Base-by-base conservation (phyloP, 2,113 vertebrate species). In the Mesembrinibis cayennensis region DNA sequence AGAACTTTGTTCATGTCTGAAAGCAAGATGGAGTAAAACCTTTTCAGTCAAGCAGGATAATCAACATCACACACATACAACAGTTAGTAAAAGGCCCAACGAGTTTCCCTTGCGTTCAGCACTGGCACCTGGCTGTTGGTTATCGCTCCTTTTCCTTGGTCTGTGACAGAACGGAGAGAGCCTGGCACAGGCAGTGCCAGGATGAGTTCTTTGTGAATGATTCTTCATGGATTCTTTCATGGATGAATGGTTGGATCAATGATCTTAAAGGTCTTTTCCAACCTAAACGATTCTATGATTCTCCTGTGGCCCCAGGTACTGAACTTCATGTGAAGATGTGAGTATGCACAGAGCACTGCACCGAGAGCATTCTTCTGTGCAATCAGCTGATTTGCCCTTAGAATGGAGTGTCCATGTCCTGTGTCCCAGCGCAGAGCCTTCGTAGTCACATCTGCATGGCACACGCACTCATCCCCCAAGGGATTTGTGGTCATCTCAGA, bases 51-150 rank as follows among this genome's bases (percentile, higher is more conserved):
- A 59, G 62, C 8, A 36, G 70, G 80, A 10, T 52, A 50, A 67
- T 36, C 12, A 23, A 3, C 44, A 13, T 59, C 36, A 16, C 32
- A 3, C 13, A 5, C 9, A 1, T 14, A 20, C 0, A 5, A 26
- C 29, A 30, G 20, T 25, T n/a, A 19, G 55, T 62, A 45, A 66
- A 58, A 9, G 47, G 32, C 40, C 70, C 25, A 11, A 3, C 17
- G 20, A 7, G 7, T 62, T 62, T 66, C 59, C 55, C 44, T 70
- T 34, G 10, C 17, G 5, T 45, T 30, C 38, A 30, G 13, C 38
- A 8, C 50, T 19, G 38, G 25, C 40, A 47, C 16, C 55, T 11
- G 21, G 44, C 40, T 17, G 62, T 42, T 42, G 40, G 40, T 42
- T 42, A 42, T 16, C 3, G 6, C 21, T 87, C n/a, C n/a, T 20